Conservation (phyloP, 1,140 invertebrate species). For the Hyphantria cunea region DNA sequence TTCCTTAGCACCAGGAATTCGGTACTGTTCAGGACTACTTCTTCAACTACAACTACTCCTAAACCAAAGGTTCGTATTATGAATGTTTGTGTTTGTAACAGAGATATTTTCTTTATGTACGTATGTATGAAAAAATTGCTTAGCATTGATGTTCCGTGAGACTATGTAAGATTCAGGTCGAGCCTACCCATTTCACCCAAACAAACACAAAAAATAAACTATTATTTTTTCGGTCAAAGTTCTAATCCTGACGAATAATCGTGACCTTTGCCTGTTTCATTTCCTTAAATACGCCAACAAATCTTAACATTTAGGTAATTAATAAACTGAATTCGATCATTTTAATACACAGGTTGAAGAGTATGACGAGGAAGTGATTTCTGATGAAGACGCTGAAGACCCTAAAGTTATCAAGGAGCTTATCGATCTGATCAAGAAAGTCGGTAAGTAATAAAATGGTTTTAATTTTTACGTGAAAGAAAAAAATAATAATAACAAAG, state of each 20-base stretch:
- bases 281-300: too few relatives aligned
- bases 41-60: conserved; percentile 69
- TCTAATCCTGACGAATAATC: too few relatives aligned
- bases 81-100: too few relatives aligned
- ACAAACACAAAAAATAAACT: too few relatives aligned
- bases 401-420: conserved; percentile 92
- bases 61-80: conserved; percentile 54
- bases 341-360: conserved; percentile 84
- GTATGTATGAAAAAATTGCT: too few relatives aligned
- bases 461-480: background rate
- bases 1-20: conserved; percentile 67
- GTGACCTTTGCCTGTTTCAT: too few relatives aligned
- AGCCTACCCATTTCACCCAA: too few relatives aligned
- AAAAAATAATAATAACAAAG: background rate
- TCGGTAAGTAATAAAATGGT: conserved; percentile 77
- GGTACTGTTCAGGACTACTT: conserved; percentile 72
- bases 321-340: background rate
- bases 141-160: too few relatives aligned
- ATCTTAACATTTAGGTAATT: too few relatives aligned
- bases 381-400: conserved; percentile 85
- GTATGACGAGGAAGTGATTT: conserved; percentile 81
- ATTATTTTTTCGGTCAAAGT: too few relatives aligned
- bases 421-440: conserved; percentile 92
- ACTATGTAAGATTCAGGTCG: too few relatives aligned
- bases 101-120: too few relatives aligned